phyloP scores from a whole-genome alignment of 2,113 vertebrate genomes.

The Electrona antarctica region DNA sequence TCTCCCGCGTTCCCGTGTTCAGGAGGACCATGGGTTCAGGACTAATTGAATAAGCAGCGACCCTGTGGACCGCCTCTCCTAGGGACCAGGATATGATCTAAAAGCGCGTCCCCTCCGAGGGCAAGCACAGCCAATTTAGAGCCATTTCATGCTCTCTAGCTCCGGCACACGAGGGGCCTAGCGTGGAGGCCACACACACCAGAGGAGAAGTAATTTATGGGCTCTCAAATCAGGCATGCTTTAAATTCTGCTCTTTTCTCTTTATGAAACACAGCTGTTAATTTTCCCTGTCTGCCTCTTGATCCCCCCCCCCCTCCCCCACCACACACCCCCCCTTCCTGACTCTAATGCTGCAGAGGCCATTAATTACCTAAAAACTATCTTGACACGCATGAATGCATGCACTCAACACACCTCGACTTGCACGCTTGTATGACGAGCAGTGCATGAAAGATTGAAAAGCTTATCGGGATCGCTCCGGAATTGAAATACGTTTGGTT shows the following conservation, averaged over 20 bases:
- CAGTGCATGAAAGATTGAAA: background rate
- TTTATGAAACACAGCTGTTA: constrained; percentile 69
- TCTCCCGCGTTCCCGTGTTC: constrained; percentile 57
- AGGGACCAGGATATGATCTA: constrained; percentile 81
- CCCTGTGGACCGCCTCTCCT: constrained; percentile 75
- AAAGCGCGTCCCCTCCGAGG: constrained; percentile 69
- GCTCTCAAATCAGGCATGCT: constrained; percentile 63
- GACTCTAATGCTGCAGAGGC: constrained; percentile 24
- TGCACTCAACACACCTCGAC: constrained; percentile 17
- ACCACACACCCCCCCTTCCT: constrained; percentile 14
- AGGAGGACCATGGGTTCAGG: constrained; percentile 53
- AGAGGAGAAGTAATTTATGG: constrained; percentile 65
- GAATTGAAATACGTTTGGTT: too few species aligned
- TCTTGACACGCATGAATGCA: constrained; percentile 6
- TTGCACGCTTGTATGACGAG: background rate
- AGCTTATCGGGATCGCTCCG: background rate
- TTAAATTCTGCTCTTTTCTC: constrained; percentile 57
- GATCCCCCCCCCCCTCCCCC: background rate
- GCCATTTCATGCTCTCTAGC: constrained; percentile 76
- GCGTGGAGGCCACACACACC: constrained; percentile 60
- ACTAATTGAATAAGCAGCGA: constrained; percentile 81
- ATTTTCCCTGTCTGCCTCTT: constrained; percentile 5
- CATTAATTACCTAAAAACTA: constrained; percentile 44
- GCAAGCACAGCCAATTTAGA: constrained; percentile 78
- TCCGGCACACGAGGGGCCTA: constrained; percentile 62